Evolutionary conservation across 1,140 invertebrate genomes (phyloP), one percentile per base, ranked within the genome.

Genomic region (Geopemphigus sp.): DNA sequence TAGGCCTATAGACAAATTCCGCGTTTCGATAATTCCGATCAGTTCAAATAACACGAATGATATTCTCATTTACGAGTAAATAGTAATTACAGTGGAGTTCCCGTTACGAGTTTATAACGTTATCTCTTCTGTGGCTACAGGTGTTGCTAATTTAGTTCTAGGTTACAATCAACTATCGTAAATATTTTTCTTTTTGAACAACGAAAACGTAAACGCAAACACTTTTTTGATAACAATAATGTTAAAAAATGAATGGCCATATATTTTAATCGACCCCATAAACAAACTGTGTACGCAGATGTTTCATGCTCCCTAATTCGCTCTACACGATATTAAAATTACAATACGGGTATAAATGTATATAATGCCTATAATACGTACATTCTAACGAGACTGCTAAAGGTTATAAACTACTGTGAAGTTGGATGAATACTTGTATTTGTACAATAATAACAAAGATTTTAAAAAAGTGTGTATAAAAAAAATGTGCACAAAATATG

Each of bases 311-410:
- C 22, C 22, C 45, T 26, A 26, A 24, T 12, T 50, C 47, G 12
- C 14, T 59, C 32, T 50, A 80, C 53, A 59, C 72, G 72, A 59
- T 57, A 74, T 83, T 83, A 82, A 82, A 80, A 83, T 70, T 54
- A 47, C 50, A 74, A 81, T 64, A 47, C 17, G 17, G 57, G 1
- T 53, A 45, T 14, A 61, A n/a, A 57, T 50, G 22, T 19, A 59
- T 4, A 39, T n/a, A n/a, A n/a, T n/a, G n/a, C n/a, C n/a, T n/a
- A 22, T 3, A 8, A n/a, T 12, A 32, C 10, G 32, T 64, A 64
- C 29, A 64, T 64, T 45, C 39, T 45, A 66, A 66, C 39, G 11
- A 66, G 0, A 45, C 63, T 14, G 15, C 64, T 15, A 22, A 68
- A 39, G 32, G 3, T 8, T 39, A 39, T 39, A 39, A 3, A 8